Conservation (phyloP, 2,113 vertebrate genomes). For the Notothenia coriiceps region DNA sequence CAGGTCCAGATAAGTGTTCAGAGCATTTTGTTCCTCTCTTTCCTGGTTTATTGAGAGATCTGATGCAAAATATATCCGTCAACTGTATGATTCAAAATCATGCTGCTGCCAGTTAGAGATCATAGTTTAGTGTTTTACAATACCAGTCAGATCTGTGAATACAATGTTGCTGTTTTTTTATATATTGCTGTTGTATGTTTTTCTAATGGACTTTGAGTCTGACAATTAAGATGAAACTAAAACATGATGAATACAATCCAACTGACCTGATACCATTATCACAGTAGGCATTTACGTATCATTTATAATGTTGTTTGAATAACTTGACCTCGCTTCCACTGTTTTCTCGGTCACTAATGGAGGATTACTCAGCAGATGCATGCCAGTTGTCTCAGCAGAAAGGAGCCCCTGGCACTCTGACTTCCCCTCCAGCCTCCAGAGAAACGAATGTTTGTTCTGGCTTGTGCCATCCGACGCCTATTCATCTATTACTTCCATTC, state of each 20-base stretch:
- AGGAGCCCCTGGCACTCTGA: slow-evolving; percentile 1
- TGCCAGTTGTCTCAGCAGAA: neutral
- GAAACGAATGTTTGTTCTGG: slow-evolving; percentile 51
- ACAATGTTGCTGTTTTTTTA: no score
- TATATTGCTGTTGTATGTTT: no score
- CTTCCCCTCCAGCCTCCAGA: slow-evolving; percentile 24
- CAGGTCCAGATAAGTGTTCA: no score
- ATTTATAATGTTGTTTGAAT: neutral
- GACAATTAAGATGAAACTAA: neutral
- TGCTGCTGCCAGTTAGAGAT: no score
- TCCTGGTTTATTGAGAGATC: no score
- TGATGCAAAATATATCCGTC: no score
- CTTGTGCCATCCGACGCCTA: slow-evolving; percentile 42
- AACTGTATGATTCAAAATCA: no score
- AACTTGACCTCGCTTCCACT: no score
- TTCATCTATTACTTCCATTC: slow-evolving; percentile 61
- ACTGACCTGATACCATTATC: neutral
- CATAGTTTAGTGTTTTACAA: no score
- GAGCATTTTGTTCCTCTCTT: no score
- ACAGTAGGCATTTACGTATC: neutral
- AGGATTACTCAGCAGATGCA: neutral
- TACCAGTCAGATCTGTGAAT: no score
- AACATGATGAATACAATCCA: neutral
- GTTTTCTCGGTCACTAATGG: neutral
- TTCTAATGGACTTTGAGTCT: no score